Percentiles rank a stretch among this genome's conserved stretches.
phyloP scores from a whole-genome alignment of 2,113 vertebrate genomes.

The Casuarius casuarius region DNA sequence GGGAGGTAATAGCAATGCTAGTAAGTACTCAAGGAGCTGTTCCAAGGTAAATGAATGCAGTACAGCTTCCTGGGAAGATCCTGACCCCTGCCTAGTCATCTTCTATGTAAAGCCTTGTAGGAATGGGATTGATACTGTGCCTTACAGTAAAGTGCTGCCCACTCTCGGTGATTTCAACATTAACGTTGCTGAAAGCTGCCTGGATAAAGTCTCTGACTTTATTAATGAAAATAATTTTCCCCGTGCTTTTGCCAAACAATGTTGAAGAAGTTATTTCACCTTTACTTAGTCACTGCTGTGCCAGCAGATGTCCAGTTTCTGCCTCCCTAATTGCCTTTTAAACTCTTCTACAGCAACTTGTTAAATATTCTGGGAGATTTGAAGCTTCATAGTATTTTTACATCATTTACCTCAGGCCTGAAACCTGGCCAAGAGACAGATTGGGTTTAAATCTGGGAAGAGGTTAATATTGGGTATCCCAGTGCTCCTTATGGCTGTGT shows the following conservation, averaged over 20 bases:
- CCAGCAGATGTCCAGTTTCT: slow-evolving; percentile 33
- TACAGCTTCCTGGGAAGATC: not conserved
- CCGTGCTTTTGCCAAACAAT: not conserved
- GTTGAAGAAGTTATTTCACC: not conserved
- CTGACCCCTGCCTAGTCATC: not conserved
- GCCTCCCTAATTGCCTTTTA: slow-evolving; percentile 25
- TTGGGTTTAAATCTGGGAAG: not conserved
- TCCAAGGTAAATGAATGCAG: not conserved
- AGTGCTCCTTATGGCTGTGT: not conserved
- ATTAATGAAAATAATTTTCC: not conserved
- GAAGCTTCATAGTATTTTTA: not conserved
- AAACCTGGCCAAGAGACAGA: not conserved
- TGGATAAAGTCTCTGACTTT: not conserved
- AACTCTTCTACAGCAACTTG: not conserved
- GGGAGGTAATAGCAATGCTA: not conserved
- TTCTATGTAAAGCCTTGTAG: fast-evolving
- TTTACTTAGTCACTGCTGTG: slow-evolving; percentile 11
- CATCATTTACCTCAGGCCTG: not conserved
- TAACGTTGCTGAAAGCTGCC: not conserved
- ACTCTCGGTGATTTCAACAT: not conserved
- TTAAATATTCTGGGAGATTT: slow-evolving; percentile 7
- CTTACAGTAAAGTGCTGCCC: not conserved
- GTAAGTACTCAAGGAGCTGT: not conserved
- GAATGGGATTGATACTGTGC: not conserved
- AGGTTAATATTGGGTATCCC: not conserved